Conservation (phyloP, 2,113 vertebrate genomes). For the Numida meleagris region DNA sequence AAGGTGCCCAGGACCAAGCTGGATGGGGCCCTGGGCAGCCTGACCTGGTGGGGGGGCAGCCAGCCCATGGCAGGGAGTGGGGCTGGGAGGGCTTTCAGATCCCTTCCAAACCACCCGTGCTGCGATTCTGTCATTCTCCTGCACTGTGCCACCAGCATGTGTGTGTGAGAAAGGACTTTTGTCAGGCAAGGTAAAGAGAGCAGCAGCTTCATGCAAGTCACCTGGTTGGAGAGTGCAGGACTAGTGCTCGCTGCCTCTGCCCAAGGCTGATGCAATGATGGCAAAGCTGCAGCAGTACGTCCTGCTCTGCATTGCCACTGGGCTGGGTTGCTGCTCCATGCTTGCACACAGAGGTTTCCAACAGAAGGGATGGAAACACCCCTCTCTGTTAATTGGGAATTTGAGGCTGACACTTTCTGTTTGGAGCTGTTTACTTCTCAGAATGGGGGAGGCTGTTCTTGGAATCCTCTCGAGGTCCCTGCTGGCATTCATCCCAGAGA, state of each 20-base stretch:
- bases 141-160: fast-evolving
- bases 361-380: fast-evolving
- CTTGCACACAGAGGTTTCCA: background rate
- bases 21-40: background rate
- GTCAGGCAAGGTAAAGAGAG: background rate
- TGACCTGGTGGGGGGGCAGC: background rate
- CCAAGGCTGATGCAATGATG: background rate
- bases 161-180: background rate
- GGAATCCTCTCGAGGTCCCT: background rate
- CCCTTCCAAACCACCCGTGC: background rate
- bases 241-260: background rate
- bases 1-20: background rate
- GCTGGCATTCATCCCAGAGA: background rate
- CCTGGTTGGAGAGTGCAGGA: background rate
- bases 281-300: background rate
- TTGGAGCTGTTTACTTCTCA: background rate
- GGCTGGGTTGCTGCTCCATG: background rate
- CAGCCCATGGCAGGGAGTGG: background rate
- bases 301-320: fast-evolving
- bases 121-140: background rate
- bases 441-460: background rate
- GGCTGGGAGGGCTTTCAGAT: background rate
- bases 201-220: background rate
- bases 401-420: background rate
- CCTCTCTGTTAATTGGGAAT: background rate